Evolutionary conservation across 2,888 invertebrate genomes (phyloP).

Genomic region (Napeogenes inachia): DNA sequence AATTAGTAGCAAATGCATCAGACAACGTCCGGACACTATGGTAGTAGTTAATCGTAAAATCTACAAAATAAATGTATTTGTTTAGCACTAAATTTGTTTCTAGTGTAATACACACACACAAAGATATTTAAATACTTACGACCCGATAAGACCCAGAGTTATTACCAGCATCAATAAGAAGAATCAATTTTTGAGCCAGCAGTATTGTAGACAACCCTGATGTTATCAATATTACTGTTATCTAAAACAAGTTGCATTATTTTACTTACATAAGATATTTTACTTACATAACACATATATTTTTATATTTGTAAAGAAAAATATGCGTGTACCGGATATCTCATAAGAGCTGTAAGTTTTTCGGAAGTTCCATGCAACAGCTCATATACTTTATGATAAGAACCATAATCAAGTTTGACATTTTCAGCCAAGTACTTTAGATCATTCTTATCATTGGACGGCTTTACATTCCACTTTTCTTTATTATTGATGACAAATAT

Average conservation of each 20-base stretch:
- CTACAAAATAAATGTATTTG: too few species aligned
- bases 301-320: not conserved
- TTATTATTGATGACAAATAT: slow-evolving; percentile 31
- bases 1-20: slow-evolving; percentile 51
- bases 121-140: too few species aligned
- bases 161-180: not conserved
- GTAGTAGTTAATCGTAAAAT: too few species aligned
- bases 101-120: too few species aligned
- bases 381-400: slow-evolving; percentile 54
- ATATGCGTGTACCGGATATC: slow-evolving; percentile 46
- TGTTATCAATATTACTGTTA: slow-evolving; percentile 4
- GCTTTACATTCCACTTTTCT: slow-evolving; percentile 8
- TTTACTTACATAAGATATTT: too few species aligned
- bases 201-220: slow-evolving; percentile 1
- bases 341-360: slow-evolving; percentile 54
- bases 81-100: too few species aligned
- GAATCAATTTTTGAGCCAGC: not conserved
- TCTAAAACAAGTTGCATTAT: slow-evolving; percentile 6
- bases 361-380: slow-evolving; percentile 52
- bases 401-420: slow-evolving; percentile 43
- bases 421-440: slow-evolving; percentile 48
- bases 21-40: slow-evolving; percentile 27
- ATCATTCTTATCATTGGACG: slow-evolving; percentile 21
- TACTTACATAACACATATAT: too few species aligned
- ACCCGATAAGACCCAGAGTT: too few species aligned